Evolutionary conservation across 2,888 invertebrate species (phyloP).

Genomic region (Agrochola lota): DNA sequence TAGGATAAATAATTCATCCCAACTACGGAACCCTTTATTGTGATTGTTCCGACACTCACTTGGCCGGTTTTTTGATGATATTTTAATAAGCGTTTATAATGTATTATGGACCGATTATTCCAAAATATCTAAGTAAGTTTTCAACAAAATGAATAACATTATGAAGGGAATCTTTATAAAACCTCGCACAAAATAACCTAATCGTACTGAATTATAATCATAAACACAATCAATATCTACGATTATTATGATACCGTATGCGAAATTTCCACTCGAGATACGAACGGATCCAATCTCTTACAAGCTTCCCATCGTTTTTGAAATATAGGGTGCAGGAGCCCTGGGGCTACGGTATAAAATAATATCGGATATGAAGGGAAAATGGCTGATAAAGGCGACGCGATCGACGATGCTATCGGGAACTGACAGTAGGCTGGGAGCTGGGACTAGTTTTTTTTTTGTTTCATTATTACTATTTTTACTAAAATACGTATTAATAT

Average conservation of each 20-base stretch:
- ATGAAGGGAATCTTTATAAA: not conserved
- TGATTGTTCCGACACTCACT: too few species aligned
- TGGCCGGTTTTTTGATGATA: not conserved
- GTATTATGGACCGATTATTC: not conserved
- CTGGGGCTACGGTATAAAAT: conserved; percentile 72
- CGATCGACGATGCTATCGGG: conserved; percentile 70
- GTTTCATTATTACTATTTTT: not conserved
- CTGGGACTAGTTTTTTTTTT: not conserved
- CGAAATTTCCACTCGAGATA: conserved; percentile 79
- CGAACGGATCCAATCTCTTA: conserved; percentile 66
- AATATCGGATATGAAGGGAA: conserved; percentile 77
- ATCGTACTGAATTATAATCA: conserved; percentile 51
- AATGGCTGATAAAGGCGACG: conserved; percentile 75
- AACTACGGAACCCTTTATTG: too few species aligned
- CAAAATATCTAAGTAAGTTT: not conserved
- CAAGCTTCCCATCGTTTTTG: conserved; percentile 78
- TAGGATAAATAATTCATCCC: too few species aligned
- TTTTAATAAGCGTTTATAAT: not conserved
- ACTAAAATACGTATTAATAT: too few species aligned
- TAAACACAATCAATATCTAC: conserved; percentile 54
- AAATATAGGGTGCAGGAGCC: conserved; percentile 77
- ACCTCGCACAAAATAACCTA: not conserved
- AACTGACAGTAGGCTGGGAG: conserved; percentile 56
- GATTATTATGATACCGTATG: conserved; percentile 69
- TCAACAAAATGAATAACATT: not conserved